These are phyloP conservation scores for Drosophila athabasca DNA, from an alignment of 1,140 invertebrate genomes.

Conservation along the genomic window DNA sequence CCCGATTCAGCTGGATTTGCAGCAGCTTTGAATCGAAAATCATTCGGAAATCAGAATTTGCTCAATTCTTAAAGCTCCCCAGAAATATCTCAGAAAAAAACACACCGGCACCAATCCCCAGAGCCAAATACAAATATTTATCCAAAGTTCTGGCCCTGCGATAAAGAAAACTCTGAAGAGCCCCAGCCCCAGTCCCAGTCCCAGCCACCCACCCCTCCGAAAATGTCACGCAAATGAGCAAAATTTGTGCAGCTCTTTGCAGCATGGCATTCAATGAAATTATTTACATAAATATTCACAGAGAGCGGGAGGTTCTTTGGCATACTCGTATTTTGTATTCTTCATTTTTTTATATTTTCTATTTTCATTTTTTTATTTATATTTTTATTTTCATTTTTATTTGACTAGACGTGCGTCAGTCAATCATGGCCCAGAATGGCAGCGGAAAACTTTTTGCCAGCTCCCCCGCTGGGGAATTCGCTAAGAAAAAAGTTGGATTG, in stretches of 20 bases:
- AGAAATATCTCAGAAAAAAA: conserved; percentile 34
- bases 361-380: conserved; percentile 26
- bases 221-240: conserved; percentile 71
- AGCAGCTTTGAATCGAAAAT: conserved; percentile 18
- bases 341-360: conserved; percentile 37
- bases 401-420: conserved; percentile 73
- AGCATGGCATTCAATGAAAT: conserved; percentile 53
- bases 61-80: conserved; percentile 22
- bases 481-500: conserved; percentile 34
- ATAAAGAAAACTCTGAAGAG: conserved; percentile 33
- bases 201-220: not conserved
- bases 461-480: conserved; percentile 36
- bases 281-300: conserved; percentile 68
- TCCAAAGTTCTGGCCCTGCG: conserved; percentile 12
- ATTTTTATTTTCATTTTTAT: conserved; percentile 62
- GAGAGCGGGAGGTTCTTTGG: conserved; percentile 27
- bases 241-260: conserved; percentile 32
- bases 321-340: conserved; percentile 36
- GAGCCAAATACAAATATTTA: conserved; percentile 45
- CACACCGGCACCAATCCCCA: conserved; percentile 29
- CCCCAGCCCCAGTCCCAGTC: not conserved
- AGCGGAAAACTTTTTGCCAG: conserved; percentile 45
- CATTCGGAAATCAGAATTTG: conserved; percentile 1
- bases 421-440: conserved; percentile 50
- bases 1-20: conserved; percentile 10